A percentile compares a stretch with the other conserved stretches of the same genome.
Conservation (phyloP, 2,888 invertebrate species). For the Nomada ruficornis region DNA sequence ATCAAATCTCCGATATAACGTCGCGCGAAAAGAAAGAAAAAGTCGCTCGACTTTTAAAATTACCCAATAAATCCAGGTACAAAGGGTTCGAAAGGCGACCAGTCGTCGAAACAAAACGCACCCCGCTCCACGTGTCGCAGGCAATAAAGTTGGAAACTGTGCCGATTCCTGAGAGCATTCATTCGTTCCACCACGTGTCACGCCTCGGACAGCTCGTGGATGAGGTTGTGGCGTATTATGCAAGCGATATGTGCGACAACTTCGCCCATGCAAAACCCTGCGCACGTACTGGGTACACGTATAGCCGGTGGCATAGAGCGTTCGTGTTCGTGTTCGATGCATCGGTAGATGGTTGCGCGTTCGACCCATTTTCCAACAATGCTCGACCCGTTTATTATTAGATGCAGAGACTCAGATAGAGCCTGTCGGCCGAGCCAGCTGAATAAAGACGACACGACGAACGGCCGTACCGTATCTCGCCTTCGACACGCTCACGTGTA, state of each 20-base stretch:
- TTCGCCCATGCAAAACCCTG: not conserved
- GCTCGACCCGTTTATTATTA: constrained; percentile 73
- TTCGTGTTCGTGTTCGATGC: constrained; percentile 40
- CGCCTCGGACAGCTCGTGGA: constrained; percentile 30
- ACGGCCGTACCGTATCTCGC: constrained; percentile 11
- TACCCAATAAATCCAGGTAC: too few relatives aligned
- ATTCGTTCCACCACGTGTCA: constrained; percentile 50
- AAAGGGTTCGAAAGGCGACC: too few relatives aligned
- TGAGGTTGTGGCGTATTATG: constrained; percentile 38
- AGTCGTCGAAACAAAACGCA: too few relatives aligned
- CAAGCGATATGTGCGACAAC: constrained; percentile 22
- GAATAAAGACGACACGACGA: constrained; percentile 63
- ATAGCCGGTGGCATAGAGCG: too few relatives aligned
- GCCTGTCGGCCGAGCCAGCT: constrained; percentile 44
- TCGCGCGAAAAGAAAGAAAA: too few relatives aligned
- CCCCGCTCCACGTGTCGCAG: not conserved
- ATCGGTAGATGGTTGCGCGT: constrained; percentile 61
- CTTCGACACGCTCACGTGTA: not conserved
- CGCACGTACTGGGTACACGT: not conserved
- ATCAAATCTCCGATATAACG: too few relatives aligned
- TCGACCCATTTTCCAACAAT: constrained; percentile 73
- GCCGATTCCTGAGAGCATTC: constrained; percentile 59
- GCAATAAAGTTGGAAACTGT: constrained; percentile 63
- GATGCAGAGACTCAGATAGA: constrained; percentile 58
- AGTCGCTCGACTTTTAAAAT: too few relatives aligned